These are phyloP conservation scores for Zele albiditarsus DNA, from an alignment of 2,888 invertebrate species.

Conservation along the genomic window DNA sequence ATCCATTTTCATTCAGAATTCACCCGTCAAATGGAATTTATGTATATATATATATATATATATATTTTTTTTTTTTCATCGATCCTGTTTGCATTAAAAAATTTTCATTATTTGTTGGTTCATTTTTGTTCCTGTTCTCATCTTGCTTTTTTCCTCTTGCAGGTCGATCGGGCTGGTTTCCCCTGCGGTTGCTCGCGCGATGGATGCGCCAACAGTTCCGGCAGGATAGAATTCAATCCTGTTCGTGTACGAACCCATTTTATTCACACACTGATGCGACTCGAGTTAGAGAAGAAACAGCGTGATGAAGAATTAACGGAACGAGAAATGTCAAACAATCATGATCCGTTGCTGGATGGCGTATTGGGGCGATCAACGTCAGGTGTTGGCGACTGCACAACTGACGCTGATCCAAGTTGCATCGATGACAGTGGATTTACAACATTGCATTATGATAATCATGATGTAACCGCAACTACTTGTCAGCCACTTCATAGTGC, in stretches of 20 bases:
- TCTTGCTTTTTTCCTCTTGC: constrained; percentile 41
- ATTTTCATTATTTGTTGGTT: not conserved
- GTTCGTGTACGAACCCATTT: constrained; percentile 96
- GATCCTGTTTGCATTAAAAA: not conserved
- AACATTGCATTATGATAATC: constrained; percentile 77
- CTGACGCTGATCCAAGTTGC: constrained; percentile 71
- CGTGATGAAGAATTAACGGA: constrained; percentile 75
- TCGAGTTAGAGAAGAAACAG: constrained; percentile 90
- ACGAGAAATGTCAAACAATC: constrained; percentile 70
- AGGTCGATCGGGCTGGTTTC: constrained; percentile 95
- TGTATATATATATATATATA: no score
- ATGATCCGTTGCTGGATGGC: constrained; percentile 60
- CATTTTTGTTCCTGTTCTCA: not conserved
- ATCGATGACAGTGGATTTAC: constrained; percentile 80
- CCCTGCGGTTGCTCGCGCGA: constrained; percentile 97
- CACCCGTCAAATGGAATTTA: not conserved
- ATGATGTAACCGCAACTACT: constrained; percentile 50
- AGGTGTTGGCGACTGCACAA: constrained; percentile 35
- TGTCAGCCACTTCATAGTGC: constrained; percentile 66
- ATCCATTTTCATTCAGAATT: constrained; percentile 3
- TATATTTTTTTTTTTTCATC: no score
- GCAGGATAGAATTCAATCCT: constrained; percentile 97
- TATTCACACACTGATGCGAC: constrained; percentile 95
- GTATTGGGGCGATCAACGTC: constrained; percentile 15
- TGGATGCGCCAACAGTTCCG: constrained; percentile 93